Conservation (phyloP, 2,797 vertebrate genomes). For the Hoplostethus mediterraneus region DNA sequence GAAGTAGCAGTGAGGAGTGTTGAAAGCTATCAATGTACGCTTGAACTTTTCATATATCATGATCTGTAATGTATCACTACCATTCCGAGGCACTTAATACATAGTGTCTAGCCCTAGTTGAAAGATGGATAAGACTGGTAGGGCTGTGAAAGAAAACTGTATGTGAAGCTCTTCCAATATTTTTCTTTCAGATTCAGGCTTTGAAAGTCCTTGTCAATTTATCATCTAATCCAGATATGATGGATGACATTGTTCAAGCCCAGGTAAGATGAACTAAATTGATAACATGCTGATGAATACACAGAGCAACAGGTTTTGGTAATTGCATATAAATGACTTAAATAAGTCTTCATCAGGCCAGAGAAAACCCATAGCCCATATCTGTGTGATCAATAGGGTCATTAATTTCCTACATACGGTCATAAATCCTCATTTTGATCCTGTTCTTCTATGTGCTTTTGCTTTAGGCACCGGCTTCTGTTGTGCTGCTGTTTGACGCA, state of each 20-base stretch:
- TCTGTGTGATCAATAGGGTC: too few species aligned
- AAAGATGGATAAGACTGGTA: not conserved
- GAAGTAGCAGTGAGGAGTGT: not conserved
- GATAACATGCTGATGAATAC: slow-evolving; percentile 1
- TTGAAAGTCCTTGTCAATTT: slow-evolving; percentile 95
- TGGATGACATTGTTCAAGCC: slow-evolving; percentile 90
- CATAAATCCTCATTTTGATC: not conserved
- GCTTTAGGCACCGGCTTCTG: slow-evolving; percentile 87
- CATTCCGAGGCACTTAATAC: not conserved
- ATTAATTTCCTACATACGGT: too few species aligned
- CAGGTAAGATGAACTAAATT: slow-evolving; percentile 82
- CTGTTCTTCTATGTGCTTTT: slow-evolving; percentile 2
- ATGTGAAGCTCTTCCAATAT: slow-evolving; percentile 1
- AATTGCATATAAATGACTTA: not conserved
- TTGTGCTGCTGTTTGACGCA: slow-evolving; percentile 88
- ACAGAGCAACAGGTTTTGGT: not conserved
- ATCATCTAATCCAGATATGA: slow-evolving; percentile 92
- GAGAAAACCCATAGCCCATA: slow-evolving; percentile 4
- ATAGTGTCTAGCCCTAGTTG: not conserved
- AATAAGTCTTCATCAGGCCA: slow-evolving; percentile 9
- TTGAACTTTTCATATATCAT: not conserved
- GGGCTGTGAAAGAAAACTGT: not conserved
- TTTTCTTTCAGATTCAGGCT: slow-evolving; percentile 87
- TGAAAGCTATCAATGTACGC: not conserved
- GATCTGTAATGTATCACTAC: not conserved